Base-by-base conservation (phyloP, 2,797 vertebrate genomes). In the Calcarius lapponicus region DNA sequence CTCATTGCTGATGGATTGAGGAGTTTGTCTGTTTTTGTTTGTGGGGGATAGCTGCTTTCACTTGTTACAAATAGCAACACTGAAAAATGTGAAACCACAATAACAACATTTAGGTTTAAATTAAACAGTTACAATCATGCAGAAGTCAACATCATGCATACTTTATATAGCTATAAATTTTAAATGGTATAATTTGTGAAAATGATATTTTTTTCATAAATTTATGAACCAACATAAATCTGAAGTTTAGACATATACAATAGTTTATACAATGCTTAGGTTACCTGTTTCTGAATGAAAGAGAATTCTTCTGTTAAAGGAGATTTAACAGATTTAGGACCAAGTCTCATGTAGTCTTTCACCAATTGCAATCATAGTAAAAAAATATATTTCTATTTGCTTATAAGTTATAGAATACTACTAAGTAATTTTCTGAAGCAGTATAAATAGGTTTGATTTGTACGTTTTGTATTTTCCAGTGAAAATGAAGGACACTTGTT, bases 391-490 rank as follows among this genome's bases (percentile, higher is more conserved):
- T 90, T 74, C 36, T 3, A 36, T 75, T 65, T 76, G 2, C 5
- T 50, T 78, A 18, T 15, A 65, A 38, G 4, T 88, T 94, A 87
- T 31, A 60, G 10, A 73, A 73, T 75, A 13, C 19, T 89, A 26
- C 15, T 53, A 62, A 74, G 15, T 9, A 64, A 34, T 69, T 79
- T 81, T 13, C 1, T 45, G 21, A 82, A 64, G 9, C 19, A 10
- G 8, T 91, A 96, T 79, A 94, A 97, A 88, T 97, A 94, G 86
- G 34, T 92, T 81, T 94, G 88, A 85, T 95, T 96, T 95, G 80
- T 97, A 97, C 95, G 92, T 97, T 96, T 97, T 97, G 24, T 95
- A 86, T 98, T 97, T 96, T 95, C 76, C 7, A 76, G 70, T 60
- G 3, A 32, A 76, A 95, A 97, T 72, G 65, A 92, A 78, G 11